These are phyloP conservation scores for Lepidocolaptes lacrymiger DNA, from an alignment of 2,797 vertebrate genomes.

Conservation along the genomic window DNA sequence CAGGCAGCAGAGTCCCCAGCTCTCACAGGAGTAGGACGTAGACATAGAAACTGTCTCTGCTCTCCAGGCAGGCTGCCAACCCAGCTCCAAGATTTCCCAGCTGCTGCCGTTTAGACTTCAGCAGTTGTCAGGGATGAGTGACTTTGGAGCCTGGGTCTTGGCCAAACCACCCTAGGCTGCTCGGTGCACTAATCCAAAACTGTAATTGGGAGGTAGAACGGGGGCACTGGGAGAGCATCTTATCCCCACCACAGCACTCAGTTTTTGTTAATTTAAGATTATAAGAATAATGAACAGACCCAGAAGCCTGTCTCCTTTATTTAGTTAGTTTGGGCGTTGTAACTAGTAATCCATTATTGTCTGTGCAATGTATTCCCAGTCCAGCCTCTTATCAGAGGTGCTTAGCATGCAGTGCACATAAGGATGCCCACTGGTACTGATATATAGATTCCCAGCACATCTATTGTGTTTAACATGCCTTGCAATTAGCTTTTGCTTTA, in stretches of 20 bases:
- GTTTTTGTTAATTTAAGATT: conserved; percentile 48
- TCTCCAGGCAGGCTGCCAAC: conserved; percentile 7
- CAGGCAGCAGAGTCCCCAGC: not conserved
- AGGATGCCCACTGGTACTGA: not conserved
- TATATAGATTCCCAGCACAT: conserved; percentile 10
- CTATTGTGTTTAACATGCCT: not conserved
- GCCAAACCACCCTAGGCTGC: conserved; percentile 24
- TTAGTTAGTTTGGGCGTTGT: conserved; percentile 16
- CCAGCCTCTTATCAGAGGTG: not conserved
- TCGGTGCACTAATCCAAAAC: conserved; percentile 18
- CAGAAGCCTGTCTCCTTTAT: conserved; percentile 8
- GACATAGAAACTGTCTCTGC: not conserved
- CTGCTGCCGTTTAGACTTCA: conserved; percentile 8
- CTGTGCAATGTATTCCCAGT: not conserved
- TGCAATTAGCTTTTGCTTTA: conserved; percentile 22
- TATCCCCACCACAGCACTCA: not conserved
- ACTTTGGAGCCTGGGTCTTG: not conserved
- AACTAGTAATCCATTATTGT: conserved; percentile 12
- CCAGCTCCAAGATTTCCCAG: conserved; percentile 3
- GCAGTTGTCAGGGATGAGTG: conserved; percentile 34
- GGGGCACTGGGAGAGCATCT: not conserved
- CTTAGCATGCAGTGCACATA: conserved; percentile 14
- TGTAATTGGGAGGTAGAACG: not conserved
- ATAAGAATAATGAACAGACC: conserved; percentile 45
- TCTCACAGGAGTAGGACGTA: not conserved